Base-by-base conservation (phyloP, 2,113 vertebrate species). In the Recurvirostra avosetta region DNA sequence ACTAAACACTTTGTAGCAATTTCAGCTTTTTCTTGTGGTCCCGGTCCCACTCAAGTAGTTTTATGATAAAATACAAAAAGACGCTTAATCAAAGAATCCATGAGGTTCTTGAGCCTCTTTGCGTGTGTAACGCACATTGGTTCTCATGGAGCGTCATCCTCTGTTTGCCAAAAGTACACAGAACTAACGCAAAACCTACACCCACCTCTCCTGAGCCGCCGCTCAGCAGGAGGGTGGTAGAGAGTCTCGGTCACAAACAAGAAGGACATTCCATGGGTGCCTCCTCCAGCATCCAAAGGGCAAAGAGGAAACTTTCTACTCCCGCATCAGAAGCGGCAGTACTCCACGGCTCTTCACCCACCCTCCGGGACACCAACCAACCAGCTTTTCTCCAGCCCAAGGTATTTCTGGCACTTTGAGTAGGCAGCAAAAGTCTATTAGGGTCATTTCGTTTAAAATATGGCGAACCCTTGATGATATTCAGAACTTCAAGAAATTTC, bases 121-220 rank as follows among this genome's bases (percentile, higher is more conserved):
- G 27, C 11, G 41, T 14, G 38, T 18, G 30, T 30, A 53, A 13
- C 29, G 2, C 1, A 0, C 21, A 19, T 40, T 2, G 2, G 2
- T 45, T 86, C 38, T 80, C 62, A 34, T 11, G n/a, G 47, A 29
- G 25, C n/a, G 47, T 13, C 41, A 26, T 12, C 22, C 27, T 63
- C 73, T 19, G 12, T 6, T 41, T 49, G 63, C 19, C 27, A 13
- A 25, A 66, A 72, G 5, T 2, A 12, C 50, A 5, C 12, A 29
- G 25, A 77, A 55, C 26, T 2, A 41, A 41, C 53, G 68, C 68
- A 5, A 65, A 80, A 17, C 15, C 19, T 5, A 4, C 12, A 10
- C 21, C 6, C 3, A 4, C 21, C 29, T n/a, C 21, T 55, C 49
- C 43, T 2, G n/a, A 62, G 8, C 3, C 19, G 11, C 19, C 0